These are phyloP conservation scores for Netelia virgata DNA, from an alignment of 2,888 invertebrate species.

Conservation along the genomic window DNA sequence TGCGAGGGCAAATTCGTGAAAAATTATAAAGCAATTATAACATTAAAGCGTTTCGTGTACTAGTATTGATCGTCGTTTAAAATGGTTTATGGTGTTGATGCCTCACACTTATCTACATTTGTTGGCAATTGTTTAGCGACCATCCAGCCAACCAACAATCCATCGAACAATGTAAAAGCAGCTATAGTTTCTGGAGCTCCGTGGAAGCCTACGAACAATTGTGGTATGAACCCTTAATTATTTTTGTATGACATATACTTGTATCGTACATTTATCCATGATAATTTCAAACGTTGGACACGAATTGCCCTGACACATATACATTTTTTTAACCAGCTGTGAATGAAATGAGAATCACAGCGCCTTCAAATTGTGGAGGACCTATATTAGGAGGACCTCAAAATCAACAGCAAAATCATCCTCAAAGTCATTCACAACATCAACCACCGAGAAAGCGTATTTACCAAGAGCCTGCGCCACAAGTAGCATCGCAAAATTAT, in stretches of 20 bases:
- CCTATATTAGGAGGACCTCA: constrained; percentile 15
- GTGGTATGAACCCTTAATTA: constrained; percentile 16
- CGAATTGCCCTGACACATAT: neutral
- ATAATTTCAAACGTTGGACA: too few species aligned
- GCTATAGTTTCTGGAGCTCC: neutral
- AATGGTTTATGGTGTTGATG: too few species aligned
- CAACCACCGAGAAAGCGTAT: constrained; percentile 58
- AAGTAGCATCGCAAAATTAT: constrained; percentile 43
- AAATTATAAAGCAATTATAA: too few species aligned
- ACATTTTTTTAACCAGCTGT: constrained; percentile 4
- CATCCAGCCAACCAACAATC: neutral
- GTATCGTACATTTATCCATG: too few species aligned
- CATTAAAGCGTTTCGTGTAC: too few species aligned
- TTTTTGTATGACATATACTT: neutral
- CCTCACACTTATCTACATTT: too few species aligned
- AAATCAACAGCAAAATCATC: constrained; percentile 25
- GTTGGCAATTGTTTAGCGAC: too few species aligned
- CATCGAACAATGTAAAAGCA: constrained; percentile 14
- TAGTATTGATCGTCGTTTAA: too few species aligned
- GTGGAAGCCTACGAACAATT: constrained; percentile 51
- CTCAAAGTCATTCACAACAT: constrained; percentile 31
- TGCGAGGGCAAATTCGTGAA: too few species aligned
- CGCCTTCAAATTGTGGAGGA: constrained; percentile 40
- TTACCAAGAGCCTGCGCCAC: constrained; percentile 43
- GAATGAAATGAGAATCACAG: constrained; percentile 41